These are phyloP conservation scores for Drosophila nigrodunni DNA, from an alignment of 1,140 invertebrate genomes.

Conservation along the genomic window DNA sequence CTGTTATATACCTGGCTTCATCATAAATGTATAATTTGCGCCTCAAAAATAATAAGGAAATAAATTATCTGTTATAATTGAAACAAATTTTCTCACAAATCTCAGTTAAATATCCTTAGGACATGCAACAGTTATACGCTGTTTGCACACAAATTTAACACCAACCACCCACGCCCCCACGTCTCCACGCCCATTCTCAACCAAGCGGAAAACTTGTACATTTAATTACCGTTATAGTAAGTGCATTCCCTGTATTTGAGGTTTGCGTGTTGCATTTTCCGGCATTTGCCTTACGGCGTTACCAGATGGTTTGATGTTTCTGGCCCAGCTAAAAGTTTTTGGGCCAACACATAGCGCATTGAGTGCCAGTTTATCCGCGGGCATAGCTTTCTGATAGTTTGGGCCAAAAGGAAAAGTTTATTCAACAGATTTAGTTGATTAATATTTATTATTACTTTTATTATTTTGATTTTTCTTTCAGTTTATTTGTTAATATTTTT, in stretches of 20 bases:
- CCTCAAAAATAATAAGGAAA: background rate
- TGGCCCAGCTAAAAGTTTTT: constrained; percentile 21
- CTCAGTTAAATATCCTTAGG: constrained; percentile 17
- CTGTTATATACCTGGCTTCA: background rate
- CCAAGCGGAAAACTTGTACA: constrained; percentile 20
- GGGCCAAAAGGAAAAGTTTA: background rate
- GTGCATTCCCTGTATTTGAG: constrained; percentile 44
- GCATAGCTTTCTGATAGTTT: background rate
- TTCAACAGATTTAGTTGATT: background rate
- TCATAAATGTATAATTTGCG: background rate
- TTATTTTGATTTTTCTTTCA: constrained; percentile 6
- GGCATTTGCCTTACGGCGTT: constrained; percentile 22
- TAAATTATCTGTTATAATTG: constrained; percentile 7
- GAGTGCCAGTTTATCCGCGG: constrained; percentile 14
- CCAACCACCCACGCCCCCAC: no score
- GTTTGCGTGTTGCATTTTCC: constrained; percentile 26
- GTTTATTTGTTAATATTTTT: constrained; percentile 5
- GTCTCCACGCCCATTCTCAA: background rate
- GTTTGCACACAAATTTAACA: background rate
- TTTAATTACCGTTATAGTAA: constrained; percentile 52
- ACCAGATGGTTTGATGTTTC: constrained; percentile 11
- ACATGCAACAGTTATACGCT: constrained; percentile 2
- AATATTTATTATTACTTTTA: background rate
- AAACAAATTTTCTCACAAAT: constrained; percentile 25
- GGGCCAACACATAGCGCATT: constrained; percentile 9